A percentile compares a stretch with the other conserved stretches of the same genome.
Conservation (phyloP, 2,888 invertebrate genomes). For the Pteria penguin region DNA sequence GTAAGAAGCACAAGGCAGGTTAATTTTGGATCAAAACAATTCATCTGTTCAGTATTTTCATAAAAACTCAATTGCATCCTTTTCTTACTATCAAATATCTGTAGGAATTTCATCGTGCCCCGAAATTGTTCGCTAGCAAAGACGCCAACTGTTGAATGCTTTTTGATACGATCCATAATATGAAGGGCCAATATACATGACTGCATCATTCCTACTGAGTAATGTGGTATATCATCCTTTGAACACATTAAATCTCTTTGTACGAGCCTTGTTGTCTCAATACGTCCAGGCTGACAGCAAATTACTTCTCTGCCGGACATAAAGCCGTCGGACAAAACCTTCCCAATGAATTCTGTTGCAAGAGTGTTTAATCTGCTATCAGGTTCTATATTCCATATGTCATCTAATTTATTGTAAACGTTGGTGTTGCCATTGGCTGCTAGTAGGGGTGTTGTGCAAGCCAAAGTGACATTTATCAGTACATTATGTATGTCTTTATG, state of each 20-base stretch:
- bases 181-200: not conserved
- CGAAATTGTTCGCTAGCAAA: not conserved
- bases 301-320: not conserved
- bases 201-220: not conserved
- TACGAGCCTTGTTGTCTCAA: not conserved
- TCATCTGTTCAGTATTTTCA: not conserved
- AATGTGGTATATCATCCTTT: not conserved
- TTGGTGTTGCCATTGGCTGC: too few relatives aligned
- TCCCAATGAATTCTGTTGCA: not conserved
- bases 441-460: too few relatives aligned
- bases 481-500: too few relatives aligned
- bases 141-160: not conserved
- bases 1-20: not conserved
- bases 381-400: too few relatives aligned
- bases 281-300: not conserved
- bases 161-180: not conserved
- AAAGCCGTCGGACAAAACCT: not conserved
- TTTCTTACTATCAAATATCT: not conserved
- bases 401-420: too few relatives aligned
- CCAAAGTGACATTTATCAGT: too few relatives aligned
- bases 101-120: not conserved
- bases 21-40: not conserved
- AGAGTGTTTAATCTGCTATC: too few relatives aligned
- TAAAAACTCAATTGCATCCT: not conserved
- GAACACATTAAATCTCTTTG: not conserved